Conservation (phyloP, 2,113 vertebrate species). For the Psophia crepitans region DNA sequence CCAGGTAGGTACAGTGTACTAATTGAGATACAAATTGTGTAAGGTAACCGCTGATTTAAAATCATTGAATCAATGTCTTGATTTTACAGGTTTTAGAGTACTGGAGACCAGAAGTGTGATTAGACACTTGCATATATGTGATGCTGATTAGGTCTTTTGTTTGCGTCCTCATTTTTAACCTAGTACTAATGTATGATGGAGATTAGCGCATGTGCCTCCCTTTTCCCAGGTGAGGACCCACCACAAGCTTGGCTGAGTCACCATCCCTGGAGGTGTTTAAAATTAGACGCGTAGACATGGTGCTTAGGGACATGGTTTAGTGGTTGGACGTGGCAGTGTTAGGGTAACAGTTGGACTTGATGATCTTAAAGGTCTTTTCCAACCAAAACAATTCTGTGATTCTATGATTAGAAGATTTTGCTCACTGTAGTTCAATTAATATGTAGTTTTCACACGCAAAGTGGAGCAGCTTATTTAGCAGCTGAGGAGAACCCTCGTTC, state of each 20-base stretch:
- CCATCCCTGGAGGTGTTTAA: too few relatives aligned
- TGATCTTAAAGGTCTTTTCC: too few relatives aligned
- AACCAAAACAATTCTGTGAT: too few relatives aligned
- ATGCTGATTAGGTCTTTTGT: neutral
- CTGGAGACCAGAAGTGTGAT: neutral
- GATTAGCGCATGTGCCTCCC: neutral
- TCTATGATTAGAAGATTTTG: neutral
- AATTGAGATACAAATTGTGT: neutral
- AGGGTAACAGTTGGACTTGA: too few relatives aligned
- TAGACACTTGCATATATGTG: neutral
- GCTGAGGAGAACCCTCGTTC: neutral
- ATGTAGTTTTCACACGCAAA: neutral
- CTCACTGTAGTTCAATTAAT: neutral
- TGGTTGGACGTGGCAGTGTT: too few relatives aligned
- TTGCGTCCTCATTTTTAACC: neutral
- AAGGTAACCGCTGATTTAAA: neutral
- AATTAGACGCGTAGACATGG: too few relatives aligned
- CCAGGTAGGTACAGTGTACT: neutral
- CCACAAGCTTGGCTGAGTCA: neutral
- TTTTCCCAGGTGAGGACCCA: neutral
- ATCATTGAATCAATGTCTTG: neutral
- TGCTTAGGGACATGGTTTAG: too few relatives aligned
- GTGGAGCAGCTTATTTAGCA: neutral
- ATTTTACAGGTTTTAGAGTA: neutral
- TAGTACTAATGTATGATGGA: neutral